Conservation (phyloP, 2,113 vertebrate genomes). For the Motacilla tschutschensis region DNA sequence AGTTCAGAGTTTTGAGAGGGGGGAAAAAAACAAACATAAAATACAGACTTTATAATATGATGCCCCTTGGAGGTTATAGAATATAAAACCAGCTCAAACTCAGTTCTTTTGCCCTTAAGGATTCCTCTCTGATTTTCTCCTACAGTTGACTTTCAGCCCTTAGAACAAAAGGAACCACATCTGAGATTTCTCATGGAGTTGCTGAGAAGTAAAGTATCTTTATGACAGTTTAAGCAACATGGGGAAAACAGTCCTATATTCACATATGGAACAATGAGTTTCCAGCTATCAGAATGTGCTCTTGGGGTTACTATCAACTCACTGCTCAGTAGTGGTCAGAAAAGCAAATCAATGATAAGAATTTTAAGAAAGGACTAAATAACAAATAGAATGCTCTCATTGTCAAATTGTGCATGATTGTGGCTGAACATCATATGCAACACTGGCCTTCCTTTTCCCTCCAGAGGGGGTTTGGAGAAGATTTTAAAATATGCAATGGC, state of each 20-base stretch:
- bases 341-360: neutral
- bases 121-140: constrained; percentile 26
- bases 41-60: neutral
- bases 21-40: neutral
- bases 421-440: neutral
- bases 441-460: neutral
- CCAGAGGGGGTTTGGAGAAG: neutral
- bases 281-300: neutral
- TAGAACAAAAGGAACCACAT: neutral
- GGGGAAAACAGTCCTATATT: neutral
- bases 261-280: neutral
- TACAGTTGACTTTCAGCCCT: constrained; percentile 43
- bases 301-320: neutral
- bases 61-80: neutral
- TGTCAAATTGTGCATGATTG: neutral
- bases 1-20: neutral
- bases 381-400: neutral
- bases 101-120: neutral
- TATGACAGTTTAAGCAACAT: neutral
- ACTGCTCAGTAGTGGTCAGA: neutral
- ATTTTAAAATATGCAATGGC: neutral
- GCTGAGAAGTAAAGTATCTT: neutral
- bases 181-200: neutral
- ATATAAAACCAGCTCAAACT: neutral
- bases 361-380: neutral